These are phyloP conservation scores for Equus przewalskii DNA, from an alignment of 2,113 vertebrate species.

Conservation along the genomic window DNA sequence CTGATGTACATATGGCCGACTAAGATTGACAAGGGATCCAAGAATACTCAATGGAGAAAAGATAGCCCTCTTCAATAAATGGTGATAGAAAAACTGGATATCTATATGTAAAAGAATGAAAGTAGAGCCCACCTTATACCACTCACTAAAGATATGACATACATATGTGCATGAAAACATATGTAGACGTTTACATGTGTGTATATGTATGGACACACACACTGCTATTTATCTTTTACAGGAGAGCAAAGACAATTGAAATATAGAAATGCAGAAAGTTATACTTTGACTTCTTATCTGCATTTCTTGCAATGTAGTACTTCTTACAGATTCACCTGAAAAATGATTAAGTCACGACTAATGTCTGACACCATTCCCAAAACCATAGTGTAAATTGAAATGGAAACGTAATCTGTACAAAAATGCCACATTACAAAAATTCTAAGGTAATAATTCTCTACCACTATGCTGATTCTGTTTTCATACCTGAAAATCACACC, in stretches of 20 bases:
- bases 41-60: not conserved
- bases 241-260: not conserved
- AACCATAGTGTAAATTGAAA: not conserved
- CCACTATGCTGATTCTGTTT: not conserved
- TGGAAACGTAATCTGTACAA: not conserved
- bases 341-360: not conserved
- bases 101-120: not conserved
- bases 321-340: not conserved
- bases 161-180: not conserved
- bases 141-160: not conserved
- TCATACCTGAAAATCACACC: not conserved
- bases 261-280: not conserved
- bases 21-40: not conserved
- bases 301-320: not conserved
- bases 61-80: not conserved
- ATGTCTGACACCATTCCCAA: not conserved
- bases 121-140: not conserved
- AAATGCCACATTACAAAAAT: not conserved
- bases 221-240: not conserved
- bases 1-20: too few relatives aligned
- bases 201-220: too few relatives aligned
- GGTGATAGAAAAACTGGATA: not conserved
- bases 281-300: not conserved
- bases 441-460: not conserved
- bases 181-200: not conserved